Percentiles rank a stretch among this genome's conserved stretches.
Conservation (phyloP, 1,140 invertebrate genomes). For the Berghia stephanieae region DNA sequence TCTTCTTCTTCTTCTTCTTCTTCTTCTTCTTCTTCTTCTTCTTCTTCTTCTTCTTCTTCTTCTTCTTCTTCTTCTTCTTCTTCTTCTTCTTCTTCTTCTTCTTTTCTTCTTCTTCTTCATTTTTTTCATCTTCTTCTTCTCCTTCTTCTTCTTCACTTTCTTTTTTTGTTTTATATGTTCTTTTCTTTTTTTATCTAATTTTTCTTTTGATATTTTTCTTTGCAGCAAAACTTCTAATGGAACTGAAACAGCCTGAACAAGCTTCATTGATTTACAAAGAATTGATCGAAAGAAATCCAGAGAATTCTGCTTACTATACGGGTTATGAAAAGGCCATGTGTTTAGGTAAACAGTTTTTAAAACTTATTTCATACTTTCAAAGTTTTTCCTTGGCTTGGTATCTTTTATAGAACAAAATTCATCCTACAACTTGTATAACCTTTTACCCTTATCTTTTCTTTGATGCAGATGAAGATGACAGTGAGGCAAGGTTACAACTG, state of each 20-base stretch:
- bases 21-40: too few species aligned
- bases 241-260: conserved; percentile 75
- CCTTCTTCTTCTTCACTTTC: too few species aligned
- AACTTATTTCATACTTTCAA: too few species aligned
- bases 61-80: too few species aligned
- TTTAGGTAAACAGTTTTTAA: conserved; percentile 70
- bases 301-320: conserved; percentile 92
- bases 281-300: conserved; percentile 91
- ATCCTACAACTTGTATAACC: too few species aligned
- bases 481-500: conserved; percentile 81
- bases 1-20: too few species aligned
- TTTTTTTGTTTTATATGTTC: neutral
- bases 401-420: too few species aligned
- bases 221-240: conserved; percentile 74
- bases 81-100: too few species aligned
- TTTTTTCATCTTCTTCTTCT: too few species aligned
- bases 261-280: conserved; percentile 86
- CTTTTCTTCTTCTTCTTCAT: too few species aligned
- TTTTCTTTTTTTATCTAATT: neutral
- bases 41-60: too few species aligned
- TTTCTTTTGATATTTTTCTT: conserved; percentile 27
- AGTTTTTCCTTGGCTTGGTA: too few species aligned
- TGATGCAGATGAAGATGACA: conserved; percentile 57
- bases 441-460: neutral
- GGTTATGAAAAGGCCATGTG: conserved; percentile 86